Base-by-base conservation (phyloP, 2,888 invertebrate species). In the Tribolium freemani region DNA sequence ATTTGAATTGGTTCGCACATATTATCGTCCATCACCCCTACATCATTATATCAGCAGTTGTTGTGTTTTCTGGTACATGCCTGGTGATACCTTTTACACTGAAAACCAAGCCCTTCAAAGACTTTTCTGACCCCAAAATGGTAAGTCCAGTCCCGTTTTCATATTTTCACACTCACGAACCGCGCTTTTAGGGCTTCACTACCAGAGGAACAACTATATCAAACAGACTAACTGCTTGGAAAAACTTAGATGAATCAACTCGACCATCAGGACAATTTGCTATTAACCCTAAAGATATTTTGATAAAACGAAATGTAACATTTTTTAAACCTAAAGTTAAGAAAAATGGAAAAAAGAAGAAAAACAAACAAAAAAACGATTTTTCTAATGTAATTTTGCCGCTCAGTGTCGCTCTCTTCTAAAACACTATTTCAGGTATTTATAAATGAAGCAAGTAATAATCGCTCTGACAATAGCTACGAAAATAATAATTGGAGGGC, bases 141-240 rank as follows among this genome's bases (percentile, higher is more conserved):
- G 94, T 94, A 87, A 88, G 88, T 85, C 72, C 11, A 6, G 11
- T 2, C 45, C 3, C 1, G 60, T 38, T 30, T 38, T 48, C 1
- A 2, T 16, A 8, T 5, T 5, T 10, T 38, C n/a, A 38, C 38
- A 6, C 8, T 38, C 3, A 9, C 8, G n/a, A n/a, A n/a, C n/a
- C n/a, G n/a, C 38, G 9, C n/a, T 63, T 31, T 79, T 78, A 96
- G 91, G 97, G 97, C 3, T 98, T 97, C 87, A 96, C 96, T 85
- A 93, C 97, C 9, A 90, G 97, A 75, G 96, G 96, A n/a, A 97
- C 97, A 1, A 88, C 89, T 51, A 89, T 97, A 80, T 92, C 95
- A 2, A 90, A 94, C 83, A 90, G 96, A 64, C 88, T 95, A 76
- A 92, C 92, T 51, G 92, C 96, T 26, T 97, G 96, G 94, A 90